Base-by-base conservation (phyloP, 2,113 vertebrate genomes). In the Myxocyprinus asiaticus region DNA sequence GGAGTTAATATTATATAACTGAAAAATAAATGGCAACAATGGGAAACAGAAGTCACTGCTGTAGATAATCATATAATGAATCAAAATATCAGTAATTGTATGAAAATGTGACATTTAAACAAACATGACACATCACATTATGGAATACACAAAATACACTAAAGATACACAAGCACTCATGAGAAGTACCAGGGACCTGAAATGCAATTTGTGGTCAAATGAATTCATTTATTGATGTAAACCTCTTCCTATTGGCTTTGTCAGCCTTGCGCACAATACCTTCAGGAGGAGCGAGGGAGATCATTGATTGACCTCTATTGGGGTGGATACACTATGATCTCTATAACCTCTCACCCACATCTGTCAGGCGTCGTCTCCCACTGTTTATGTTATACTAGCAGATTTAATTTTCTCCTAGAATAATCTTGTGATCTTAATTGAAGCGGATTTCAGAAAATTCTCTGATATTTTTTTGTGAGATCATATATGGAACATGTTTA, bases 151-250 rank as follows among this genome's bases (percentile, higher is more conserved):
- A 63, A 74, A 62, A 15, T 58, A 9, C 9, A 61, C 15, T 42
- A 22, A 50, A 11, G 44, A 74, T 9, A 55, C 53, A 71, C 33
- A 44, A 72, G 10, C 50, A 15, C 33, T 48, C 44, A 33, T 14
- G 43, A 7, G 42, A 7, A 70, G 61, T 45, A 80, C 14, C 43
- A 71, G 45, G 58, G 72, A 12, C 43, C 68, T 14, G 12, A 70
- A 67, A 71, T 80, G 50, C 58, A 64, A 61, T 80, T 80, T 71
- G 72, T 17, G 45, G 14, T 66, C 4, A 79, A 79, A 72, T 55
- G 3, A 77, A 80, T 83, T 67, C 0, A 83, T 73, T 59, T 80
- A 80, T 80, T 68, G 74, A 77, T 67, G 73, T 70, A 8, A 67
- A 9, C 53, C 67, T 80, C 67, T 63, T 55, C 69, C 63, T 53